Evolutionary conservation across 1,140 invertebrate species (phyloP), one percentile per base, ranked within the genome.

Genomic region (Lepidurus apus): DNA sequence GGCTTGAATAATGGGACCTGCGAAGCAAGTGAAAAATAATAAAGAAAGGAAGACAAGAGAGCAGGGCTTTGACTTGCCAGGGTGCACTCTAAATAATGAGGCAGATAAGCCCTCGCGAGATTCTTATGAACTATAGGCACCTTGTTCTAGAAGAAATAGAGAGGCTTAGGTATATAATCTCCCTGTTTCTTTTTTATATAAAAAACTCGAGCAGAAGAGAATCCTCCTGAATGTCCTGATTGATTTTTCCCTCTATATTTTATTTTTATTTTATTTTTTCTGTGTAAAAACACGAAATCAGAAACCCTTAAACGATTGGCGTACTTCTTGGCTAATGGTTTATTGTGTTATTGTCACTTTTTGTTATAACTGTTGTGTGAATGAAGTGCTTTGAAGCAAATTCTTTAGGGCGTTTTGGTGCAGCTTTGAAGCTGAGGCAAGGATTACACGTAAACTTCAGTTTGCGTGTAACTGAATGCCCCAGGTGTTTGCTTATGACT

Each of bases 11-110:
- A 65, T 65, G 53, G 53, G 53, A 65, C 53, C 53, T 65, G 53
- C 53, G 21, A 65, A 65, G n/a, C 53, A 21, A 65, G 53, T 65
- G 21, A 65, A 21, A 65, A 65, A 65, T 65, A 13, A 21, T n/a
- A 21, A 65, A 65, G 53, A 17, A 13, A 65, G 21, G 53, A 65
- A 47, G 10, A 47, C 10, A 47, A 21, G 17, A 65, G 53, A 65
- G 53, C n/a, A 17, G 53, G 34, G n/a, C 53, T 65, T 65, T 65
- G 53, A 65, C 53, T 65, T 65, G 53, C 53, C 9, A 65, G 53
- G 53, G 53, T 65, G 53, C 53, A 65, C 53, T 65, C 53, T 65
- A 65, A 65, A 65, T 65, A 65, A 65, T 65, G 53, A 65, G 53
- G 53, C n/a, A 9, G 53, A 65, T 65, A 65, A 65, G 53, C 53